A percentile compares a stretch with the other conserved stretches of the same genome.
phyloP scores from a whole-genome alignment of 2,797 vertebrate species.

The Scomberomorus guttatus region DNA sequence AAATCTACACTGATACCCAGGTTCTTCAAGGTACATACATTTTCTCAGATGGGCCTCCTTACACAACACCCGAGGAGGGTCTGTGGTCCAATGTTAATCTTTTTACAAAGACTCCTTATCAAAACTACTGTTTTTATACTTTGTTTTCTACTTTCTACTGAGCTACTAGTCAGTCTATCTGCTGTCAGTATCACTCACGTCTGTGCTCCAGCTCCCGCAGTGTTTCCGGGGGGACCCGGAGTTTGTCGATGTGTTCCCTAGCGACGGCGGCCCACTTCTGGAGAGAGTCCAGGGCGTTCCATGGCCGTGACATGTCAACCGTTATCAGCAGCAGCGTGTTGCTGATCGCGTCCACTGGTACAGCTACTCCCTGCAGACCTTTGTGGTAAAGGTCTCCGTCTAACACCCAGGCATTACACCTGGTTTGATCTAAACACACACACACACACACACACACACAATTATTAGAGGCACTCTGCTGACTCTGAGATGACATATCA shows the following conservation, averaged over 20 bases:
- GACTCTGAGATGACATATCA: not conserved
- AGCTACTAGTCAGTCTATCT: not conserved
- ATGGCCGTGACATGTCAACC: constrained; percentile 97
- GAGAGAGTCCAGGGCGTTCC: constrained; percentile 97
- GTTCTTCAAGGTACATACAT: not conserved
- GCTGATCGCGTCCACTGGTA: constrained; percentile 90
- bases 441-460: constrained; percentile 10
- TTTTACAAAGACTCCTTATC: not conserved
- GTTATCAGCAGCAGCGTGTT: constrained; percentile 93
- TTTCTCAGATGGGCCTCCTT: not conserved
- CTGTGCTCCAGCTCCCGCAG: constrained; percentile 97
- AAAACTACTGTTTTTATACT: not conserved
- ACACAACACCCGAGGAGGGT: not conserved
- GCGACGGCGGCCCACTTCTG: constrained; percentile 98
- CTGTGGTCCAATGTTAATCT: not conserved
- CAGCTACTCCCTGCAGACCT: constrained; percentile 95
- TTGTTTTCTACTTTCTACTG: not conserved
- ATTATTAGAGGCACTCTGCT: not conserved
- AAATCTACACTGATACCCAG: no score
- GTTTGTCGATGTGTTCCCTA: constrained; percentile 96
- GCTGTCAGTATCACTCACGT: constrained; percentile 86
- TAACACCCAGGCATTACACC: constrained; percentile 98
- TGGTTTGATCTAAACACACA: constrained; percentile 90
- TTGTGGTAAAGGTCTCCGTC: constrained; percentile 99
- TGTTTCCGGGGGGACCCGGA: constrained; percentile 95